Conservation (phyloP, 2,113 vertebrate genomes). For the Uria lomvia region DNA sequence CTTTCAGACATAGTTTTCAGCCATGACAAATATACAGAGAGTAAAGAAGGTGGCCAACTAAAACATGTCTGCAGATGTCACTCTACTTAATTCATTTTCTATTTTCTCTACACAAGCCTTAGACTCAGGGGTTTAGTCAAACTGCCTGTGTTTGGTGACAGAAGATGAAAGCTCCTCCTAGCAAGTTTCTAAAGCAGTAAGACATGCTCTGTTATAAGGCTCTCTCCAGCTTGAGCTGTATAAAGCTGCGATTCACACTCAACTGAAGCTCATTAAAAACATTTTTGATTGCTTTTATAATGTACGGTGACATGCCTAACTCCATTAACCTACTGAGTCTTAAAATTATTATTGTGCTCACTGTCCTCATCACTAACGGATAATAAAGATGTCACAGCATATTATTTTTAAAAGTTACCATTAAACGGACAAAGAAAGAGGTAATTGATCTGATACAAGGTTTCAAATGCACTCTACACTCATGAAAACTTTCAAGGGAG, state of each 20-base stretch:
- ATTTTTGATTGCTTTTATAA: constrained; percentile 39
- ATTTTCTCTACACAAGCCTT: neutral
- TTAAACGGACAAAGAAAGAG: neutral
- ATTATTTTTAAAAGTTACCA: constrained; percentile 10
- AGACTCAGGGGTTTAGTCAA: neutral
- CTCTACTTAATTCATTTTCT: neutral
- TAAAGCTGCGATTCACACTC: neutral
- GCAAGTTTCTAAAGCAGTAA: neutral
- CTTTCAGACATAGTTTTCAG: neutral
- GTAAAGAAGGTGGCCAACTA: neutral
- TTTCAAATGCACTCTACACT: neutral
- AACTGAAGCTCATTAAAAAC: constrained; percentile 5
- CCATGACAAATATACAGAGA: neutral
- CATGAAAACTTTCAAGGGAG: neutral
- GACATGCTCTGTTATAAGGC: neutral
- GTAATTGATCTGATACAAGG: neutral
- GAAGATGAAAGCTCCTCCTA: neutral
- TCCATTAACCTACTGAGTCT: constrained; percentile 36
- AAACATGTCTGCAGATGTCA: neutral
- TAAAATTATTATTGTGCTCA: constrained; percentile 39
- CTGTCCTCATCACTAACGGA: constrained; percentile 19
- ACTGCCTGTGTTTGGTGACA: neutral
- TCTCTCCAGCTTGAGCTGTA: neutral
- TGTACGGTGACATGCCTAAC: neutral
- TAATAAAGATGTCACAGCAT: constrained; percentile 46